These are phyloP conservation scores for Drosophila teissieri DNA, from an alignment of 1,140 invertebrate genomes.

Conservation along the genomic window DNA sequence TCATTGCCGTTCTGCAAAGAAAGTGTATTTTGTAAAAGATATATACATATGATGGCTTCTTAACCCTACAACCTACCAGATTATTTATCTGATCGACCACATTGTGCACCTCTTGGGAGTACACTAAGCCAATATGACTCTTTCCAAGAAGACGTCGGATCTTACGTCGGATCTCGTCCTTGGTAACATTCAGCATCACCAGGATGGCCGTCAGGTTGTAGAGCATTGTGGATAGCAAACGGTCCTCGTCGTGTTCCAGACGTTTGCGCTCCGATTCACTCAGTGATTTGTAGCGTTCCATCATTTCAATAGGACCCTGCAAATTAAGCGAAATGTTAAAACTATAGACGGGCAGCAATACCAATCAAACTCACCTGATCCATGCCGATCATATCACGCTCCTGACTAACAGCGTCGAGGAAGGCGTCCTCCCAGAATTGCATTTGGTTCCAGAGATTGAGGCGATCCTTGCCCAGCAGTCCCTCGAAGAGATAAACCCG, in stretches of 20 bases:
- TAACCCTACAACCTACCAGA: slow-evolving; percentile 88
- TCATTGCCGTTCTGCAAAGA: slow-evolving; percentile 94
- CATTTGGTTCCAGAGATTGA: slow-evolving; percentile 99
- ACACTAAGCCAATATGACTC: slow-evolving; percentile 98
- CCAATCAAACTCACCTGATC: slow-evolving; percentile 89
- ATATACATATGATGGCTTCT: not conserved
- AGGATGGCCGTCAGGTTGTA: slow-evolving; percentile 99
- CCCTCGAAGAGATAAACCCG: slow-evolving; percentile 97
- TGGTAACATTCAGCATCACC: slow-evolving; percentile 96
- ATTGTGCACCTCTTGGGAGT: slow-evolving; percentile 98
- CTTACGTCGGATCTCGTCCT: slow-evolving; percentile 95
- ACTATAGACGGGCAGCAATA: no score
- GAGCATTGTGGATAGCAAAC: slow-evolving; percentile 96
- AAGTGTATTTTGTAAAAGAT: not conserved
- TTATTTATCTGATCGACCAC: slow-evolving; percentile 97
- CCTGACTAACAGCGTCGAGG: slow-evolving; percentile 98
- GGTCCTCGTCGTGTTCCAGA: slow-evolving; percentile 99
- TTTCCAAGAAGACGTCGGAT: slow-evolving; percentile 97
- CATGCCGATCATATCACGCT: slow-evolving; percentile 99
- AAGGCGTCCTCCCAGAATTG: slow-evolving; percentile 99
- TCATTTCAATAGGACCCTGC: slow-evolving; percentile 98
- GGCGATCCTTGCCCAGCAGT: slow-evolving; percentile 88
- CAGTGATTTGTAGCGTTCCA: slow-evolving; percentile 98
- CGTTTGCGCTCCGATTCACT: slow-evolving; percentile 97
- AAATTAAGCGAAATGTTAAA: no score